Evolutionary conservation across 1,140 invertebrate genomes (phyloP).

Genomic region (Drosophila eugracilis): DNA sequence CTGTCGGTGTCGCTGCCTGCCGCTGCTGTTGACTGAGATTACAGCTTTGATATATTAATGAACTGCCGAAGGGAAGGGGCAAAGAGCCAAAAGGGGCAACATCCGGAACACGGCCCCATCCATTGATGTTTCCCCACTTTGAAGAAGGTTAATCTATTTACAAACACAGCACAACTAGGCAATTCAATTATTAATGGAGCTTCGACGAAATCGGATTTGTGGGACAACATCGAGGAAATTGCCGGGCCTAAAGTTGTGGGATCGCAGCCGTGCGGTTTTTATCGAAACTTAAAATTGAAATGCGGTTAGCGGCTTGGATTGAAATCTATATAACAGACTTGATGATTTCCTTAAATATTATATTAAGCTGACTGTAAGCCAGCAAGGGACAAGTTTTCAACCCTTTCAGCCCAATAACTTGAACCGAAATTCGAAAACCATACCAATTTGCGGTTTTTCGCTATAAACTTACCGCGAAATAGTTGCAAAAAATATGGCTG

Average conservation of each 20-base stretch:
- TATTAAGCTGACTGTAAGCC: too few relatives aligned
- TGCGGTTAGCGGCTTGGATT: too few relatives aligned
- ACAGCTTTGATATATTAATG: conserved; percentile 66
- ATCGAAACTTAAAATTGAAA: neutral
- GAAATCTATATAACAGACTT: too few relatives aligned
- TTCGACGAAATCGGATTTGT: neutral
- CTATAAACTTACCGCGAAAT: conserved; percentile 52
- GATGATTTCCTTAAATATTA: neutral
- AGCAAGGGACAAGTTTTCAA: neutral
- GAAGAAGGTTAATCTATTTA: conserved; percentile 30
- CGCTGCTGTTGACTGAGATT: conserved; percentile 37
- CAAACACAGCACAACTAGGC: neutral
- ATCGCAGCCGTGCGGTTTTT: too few relatives aligned
- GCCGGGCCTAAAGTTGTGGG: neutral
- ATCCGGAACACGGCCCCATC: neutral
- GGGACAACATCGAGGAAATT: neutral
- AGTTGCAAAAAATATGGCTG: conserved; percentile 42
- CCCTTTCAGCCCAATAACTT: neutral
- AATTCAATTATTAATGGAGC: conserved; percentile 30
- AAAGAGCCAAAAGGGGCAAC: neutral
- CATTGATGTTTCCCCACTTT: conserved; percentile 20
- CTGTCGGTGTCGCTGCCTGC: too few relatives aligned
- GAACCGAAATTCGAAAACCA: conserved; percentile 32
- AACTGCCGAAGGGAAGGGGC: conserved; percentile 18
- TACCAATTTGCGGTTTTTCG: conserved; percentile 70